These are phyloP conservation scores for Lymantria dispar DNA, from an alignment of 2,888 invertebrate genomes.

Conservation along the genomic window DNA sequence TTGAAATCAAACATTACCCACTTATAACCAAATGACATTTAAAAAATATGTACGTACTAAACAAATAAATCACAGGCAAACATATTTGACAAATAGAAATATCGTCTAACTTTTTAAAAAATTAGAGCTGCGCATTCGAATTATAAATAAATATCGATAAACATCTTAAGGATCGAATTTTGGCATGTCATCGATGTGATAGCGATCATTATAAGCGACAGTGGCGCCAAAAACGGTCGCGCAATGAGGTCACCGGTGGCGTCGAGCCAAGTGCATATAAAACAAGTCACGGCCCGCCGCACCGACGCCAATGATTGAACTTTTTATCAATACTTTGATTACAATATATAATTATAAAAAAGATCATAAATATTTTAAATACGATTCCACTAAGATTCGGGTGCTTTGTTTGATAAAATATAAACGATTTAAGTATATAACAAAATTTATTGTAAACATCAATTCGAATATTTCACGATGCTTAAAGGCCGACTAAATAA, in stretches of 20 bases:
- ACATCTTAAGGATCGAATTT: slow-evolving; percentile 47
- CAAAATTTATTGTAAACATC: slow-evolving; percentile 44
- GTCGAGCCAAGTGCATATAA: slow-evolving; percentile 69
- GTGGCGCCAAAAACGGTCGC: slow-evolving; percentile 73
- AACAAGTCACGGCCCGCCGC: slow-evolving; percentile 48
- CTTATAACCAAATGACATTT: slow-evolving; percentile 11
- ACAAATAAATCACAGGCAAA: slow-evolving; percentile 19
- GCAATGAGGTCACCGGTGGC: slow-evolving; percentile 76
- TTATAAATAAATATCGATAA: slow-evolving; percentile 55
- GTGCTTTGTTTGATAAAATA: slow-evolving; percentile 32
- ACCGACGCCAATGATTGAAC: slow-evolving; percentile 44
- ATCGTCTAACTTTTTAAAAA: slow-evolving; percentile 15
- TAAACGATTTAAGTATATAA: slow-evolving; percentile 31
- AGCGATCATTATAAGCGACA: slow-evolving; percentile 55
- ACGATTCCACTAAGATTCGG: slow-evolving; percentile 17
- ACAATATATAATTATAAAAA: slow-evolving; percentile 30
- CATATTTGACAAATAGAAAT: slow-evolving; percentile 26
- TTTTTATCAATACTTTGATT: slow-evolving; percentile 49
- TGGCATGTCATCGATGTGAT: slow-evolving; percentile 72
- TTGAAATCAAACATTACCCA: slow-evolving; percentile 10
- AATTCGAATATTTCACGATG: slow-evolving; percentile 39
- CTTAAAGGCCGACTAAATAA: slow-evolving; percentile 33
- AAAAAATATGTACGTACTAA: slow-evolving; percentile 1
- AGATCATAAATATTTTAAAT: slow-evolving; percentile 22
- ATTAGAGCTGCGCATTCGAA: slow-evolving; percentile 44